Percentiles rank a stretch among this genome's conserved stretches.
These are phyloP conservation scores for Arizona elegans DNA, from an alignment of 2,113 vertebrate genomes.

Conservation along the genomic window DNA sequence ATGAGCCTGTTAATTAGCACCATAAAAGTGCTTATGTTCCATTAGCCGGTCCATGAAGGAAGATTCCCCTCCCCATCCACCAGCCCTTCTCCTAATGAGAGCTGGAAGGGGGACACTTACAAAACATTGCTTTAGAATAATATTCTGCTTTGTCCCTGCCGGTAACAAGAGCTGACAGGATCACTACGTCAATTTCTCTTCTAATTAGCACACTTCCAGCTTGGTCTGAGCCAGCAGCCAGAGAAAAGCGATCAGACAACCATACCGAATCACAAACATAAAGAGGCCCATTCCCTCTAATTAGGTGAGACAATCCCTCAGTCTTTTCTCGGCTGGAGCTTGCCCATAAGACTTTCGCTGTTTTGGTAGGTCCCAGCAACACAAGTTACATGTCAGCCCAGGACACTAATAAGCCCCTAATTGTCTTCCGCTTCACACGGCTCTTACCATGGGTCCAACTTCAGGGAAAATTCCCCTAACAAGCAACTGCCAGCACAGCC, in stretches of 20 bases:
- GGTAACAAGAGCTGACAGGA: conserved; percentile 95
- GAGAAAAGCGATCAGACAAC: conserved; percentile 92
- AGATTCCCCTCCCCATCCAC: conserved; percentile 64
- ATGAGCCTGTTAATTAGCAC: conserved; percentile 76
- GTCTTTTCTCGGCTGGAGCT: conserved; percentile 94
- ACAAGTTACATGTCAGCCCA: conserved; percentile 84
- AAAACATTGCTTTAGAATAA: conserved; percentile 98
- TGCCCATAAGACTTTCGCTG: conserved; percentile 82
- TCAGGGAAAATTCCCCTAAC: conserved; percentile 63
- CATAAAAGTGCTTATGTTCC: conserved; percentile 67
- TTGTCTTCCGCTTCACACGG: conserved; percentile 86
- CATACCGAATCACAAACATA: conserved; percentile 92
- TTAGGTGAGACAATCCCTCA: conserved; percentile 93
- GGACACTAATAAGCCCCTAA: conserved; percentile 91
- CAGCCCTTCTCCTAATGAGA: conserved; percentile 87
- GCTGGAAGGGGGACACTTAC: conserved; percentile 84
- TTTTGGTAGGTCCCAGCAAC: conserved; percentile 81
- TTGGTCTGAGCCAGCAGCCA: conserved; percentile 79
- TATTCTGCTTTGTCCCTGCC: conserved; percentile 89
- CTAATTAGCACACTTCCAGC: conserved; percentile 98
- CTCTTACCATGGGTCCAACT: conserved; percentile 67
- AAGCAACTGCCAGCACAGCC: conserved; percentile 54
- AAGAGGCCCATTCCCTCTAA: conserved; percentile 86
- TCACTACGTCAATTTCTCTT: conserved; percentile 95
- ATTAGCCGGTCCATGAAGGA: conserved; percentile 71